A percentile compares a stretch with the other conserved stretches of the same genome.
phyloP scores from a whole-genome alignment of 1,140 invertebrate species.

The Brachionus paranguensis region DNA sequence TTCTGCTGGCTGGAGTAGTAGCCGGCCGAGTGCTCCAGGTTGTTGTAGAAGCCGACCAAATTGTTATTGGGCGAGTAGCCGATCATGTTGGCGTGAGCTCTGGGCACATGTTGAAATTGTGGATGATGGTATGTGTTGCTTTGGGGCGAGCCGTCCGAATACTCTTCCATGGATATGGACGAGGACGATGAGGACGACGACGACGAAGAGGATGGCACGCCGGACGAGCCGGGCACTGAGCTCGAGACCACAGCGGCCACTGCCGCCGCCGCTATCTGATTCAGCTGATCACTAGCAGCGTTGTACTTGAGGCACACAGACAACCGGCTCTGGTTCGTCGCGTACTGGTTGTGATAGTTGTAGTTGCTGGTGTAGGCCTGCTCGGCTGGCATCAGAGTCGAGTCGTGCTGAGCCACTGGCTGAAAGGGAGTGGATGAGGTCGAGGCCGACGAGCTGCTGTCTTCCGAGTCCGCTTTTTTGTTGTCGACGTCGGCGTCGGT shows the following conservation, averaged over 20 bases:
- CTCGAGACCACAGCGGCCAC: constrained; percentile 23
- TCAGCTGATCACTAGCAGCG: neutral
- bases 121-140: neutral
- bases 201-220: neutral
- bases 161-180: constrained; percentile 36
- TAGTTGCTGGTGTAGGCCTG: neutral
- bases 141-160: neutral
- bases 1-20: neutral
- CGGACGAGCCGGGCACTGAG: neutral
- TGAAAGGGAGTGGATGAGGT: neutral
- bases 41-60: neutral
- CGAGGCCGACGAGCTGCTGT: neutral
- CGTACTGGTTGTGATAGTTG: constrained; percentile 7
- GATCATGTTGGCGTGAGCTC: neutral
- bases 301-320: constrained; percentile 21
- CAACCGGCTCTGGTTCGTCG: neutral
- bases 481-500: neutral
- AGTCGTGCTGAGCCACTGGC: neutral
- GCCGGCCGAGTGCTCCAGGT: neutral
- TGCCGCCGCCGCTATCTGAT: constrained; percentile 31
- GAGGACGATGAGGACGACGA: constrained; percentile 18
- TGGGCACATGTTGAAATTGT: neutral
- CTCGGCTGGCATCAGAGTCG: neutral
- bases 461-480: neutral
- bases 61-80: constrained; percentile 23